A percentile compares a stretch with the other conserved stretches of the same genome.
phyloP scores from a whole-genome alignment of 2,797 vertebrate species.

The Rhabdomys pumilio region DNA sequence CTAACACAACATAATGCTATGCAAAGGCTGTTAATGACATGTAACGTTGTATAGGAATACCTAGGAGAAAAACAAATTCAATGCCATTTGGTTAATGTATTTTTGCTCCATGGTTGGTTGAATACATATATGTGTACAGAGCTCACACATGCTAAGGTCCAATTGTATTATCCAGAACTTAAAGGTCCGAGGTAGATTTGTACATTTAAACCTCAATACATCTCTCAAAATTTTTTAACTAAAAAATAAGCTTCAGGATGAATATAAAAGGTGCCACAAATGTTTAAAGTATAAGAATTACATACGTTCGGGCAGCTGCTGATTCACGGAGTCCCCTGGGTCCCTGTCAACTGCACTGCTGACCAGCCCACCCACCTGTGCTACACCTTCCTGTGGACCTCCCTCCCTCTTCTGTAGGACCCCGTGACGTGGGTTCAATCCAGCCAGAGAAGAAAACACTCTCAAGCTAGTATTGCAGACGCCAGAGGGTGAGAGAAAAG shows the following conservation, averaged over 20 bases:
- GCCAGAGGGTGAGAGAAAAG: conserved; percentile 85
- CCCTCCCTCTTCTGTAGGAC: conserved; percentile 56
- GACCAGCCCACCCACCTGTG: conserved; percentile 73
- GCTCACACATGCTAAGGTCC: not conserved
- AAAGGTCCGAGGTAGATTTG: not conserved
- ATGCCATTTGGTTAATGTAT: not conserved
- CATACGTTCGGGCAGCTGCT: conserved; percentile 69
- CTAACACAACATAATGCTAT: not conserved
- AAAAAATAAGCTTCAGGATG: conserved; percentile 2
- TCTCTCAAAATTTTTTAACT: not conserved
- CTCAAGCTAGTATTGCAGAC: conserved; percentile 82
- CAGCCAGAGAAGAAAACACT: conserved; percentile 75
- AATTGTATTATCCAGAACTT: not conserved
- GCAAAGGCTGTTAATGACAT: not conserved
- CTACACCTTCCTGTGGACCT: conserved; percentile 63
- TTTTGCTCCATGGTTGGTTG: not conserved
- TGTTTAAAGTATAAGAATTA: conserved; percentile 14
- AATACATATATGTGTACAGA: not conserved
- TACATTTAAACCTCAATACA: not conserved
- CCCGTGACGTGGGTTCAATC: conserved; percentile 63
- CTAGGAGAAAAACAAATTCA: not conserved
- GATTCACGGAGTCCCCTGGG: conserved; percentile 70
- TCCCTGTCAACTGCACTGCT: conserved; percentile 72
- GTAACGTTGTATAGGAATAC: not conserved
- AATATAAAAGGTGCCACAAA: not conserved